Evolutionary conservation across 2,888 invertebrate species (phyloP).

Genomic region (Candidula unifasciata): DNA sequence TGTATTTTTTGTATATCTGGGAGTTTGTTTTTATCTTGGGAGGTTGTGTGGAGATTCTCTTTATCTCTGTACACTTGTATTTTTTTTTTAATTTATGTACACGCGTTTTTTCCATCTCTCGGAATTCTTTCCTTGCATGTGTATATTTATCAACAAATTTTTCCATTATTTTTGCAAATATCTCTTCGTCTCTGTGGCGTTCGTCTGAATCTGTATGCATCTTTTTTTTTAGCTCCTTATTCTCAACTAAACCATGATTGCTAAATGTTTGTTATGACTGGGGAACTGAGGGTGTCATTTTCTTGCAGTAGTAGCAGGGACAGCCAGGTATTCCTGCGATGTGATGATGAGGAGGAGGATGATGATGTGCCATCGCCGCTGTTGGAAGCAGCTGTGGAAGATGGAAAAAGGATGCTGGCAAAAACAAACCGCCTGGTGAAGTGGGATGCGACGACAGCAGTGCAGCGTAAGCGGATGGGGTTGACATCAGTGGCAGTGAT

Average conservation of each 20-base stretch:
- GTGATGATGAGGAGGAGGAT: conserved; percentile 31
- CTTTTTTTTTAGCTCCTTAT: background rate
- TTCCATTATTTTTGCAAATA: no score
- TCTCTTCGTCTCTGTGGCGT: no score
- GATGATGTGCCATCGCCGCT: conserved; percentile 22
- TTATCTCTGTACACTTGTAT: no score
- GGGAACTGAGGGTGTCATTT: conserved; percentile 3
- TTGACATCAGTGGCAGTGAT: conserved; percentile 8
- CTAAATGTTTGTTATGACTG: background rate
- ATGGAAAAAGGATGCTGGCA: conserved; percentile 27
- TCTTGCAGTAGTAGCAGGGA: conserved; percentile 44
- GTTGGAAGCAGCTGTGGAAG: conserved; percentile 31
- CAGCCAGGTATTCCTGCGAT: conserved; percentile 34
- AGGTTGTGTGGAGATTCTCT: no score
- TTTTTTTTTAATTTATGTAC: no score
- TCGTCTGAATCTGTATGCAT: no score
- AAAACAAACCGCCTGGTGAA: background rate
- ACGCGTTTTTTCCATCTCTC: no score
- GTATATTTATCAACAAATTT: no score
- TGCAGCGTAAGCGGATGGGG: conserved; percentile 22
- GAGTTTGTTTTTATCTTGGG: no score
- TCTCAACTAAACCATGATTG: no score
- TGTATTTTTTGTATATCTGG: no score
- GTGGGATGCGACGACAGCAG: background rate
- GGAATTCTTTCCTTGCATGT: no score